Evolutionary conservation across 2,888 invertebrate species (phyloP).

Genomic region (Ctena decussata): DNA sequence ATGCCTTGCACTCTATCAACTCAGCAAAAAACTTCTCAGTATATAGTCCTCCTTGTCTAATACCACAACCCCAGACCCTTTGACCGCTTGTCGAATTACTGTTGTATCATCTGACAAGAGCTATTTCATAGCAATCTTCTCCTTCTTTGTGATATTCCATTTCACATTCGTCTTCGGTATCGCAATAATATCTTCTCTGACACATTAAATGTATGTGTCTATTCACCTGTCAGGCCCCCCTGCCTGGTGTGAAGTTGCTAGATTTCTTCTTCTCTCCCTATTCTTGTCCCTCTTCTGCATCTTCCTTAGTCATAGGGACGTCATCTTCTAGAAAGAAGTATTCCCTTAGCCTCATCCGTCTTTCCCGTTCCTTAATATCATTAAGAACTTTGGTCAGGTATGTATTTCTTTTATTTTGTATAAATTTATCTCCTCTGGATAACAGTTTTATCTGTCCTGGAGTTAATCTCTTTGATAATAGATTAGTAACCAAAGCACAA

Average conservation of each 20-base stretch:
- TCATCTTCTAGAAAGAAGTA: neutral
- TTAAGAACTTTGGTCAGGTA: neutral
- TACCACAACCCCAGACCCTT: conserved; percentile 23
- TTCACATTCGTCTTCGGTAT: too few relatives aligned
- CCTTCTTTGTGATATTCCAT: too few relatives aligned
- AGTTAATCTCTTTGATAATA: neutral
- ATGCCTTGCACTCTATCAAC: neutral
- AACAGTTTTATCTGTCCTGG: neutral
- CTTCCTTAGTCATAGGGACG: neutral
- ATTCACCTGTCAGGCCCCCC: conserved; percentile 1
- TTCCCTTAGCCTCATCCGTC: neutral
- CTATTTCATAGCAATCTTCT: neutral
- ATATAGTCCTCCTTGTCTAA: conserved; percentile 1
- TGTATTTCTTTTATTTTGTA: neutral
- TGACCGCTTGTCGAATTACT: conserved; percentile 25
- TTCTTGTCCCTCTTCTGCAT: neutral
- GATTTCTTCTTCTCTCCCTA: neutral
- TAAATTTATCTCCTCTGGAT: neutral
- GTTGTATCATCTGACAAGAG: neutral
- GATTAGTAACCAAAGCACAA: neutral
- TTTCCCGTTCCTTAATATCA: neutral
- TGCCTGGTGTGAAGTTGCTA: neutral
- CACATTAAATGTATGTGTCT: neutral
- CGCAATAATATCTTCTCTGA: neutral
- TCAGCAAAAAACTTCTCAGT: neutral